A percentile compares a stretch with the other conserved stretches of the same genome.
phyloP scores from a whole-genome alignment of 2,113 vertebrate species.

The Rhombomys opimus region DNA sequence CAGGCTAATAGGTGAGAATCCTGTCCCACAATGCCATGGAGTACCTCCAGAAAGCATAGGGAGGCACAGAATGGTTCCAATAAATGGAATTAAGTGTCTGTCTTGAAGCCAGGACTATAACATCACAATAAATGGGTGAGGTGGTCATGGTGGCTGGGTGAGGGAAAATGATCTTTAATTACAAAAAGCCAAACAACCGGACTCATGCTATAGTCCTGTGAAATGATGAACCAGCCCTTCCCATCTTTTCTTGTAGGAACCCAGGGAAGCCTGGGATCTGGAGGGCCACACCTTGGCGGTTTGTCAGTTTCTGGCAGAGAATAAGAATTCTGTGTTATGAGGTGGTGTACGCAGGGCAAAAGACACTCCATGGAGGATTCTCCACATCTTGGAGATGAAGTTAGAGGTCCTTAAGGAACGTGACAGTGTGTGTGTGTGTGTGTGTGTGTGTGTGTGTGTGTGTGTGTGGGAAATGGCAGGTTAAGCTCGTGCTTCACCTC shows the following conservation, averaged over 20 bases:
- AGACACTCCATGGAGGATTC: background rate
- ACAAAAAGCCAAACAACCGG: background rate
- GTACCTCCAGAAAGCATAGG: fast-evolving
- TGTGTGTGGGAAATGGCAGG: no score
- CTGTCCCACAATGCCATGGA: fast-evolving
- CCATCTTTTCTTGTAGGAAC: fast-evolving
- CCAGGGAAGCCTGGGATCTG: background rate
- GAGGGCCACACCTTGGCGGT: fast-evolving
- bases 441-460: background rate
- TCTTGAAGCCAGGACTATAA: no score
- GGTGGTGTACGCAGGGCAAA: fast-evolving
- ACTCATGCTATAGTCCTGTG: fast-evolving
- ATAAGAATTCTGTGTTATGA: fast-evolving
- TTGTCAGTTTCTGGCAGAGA: background rate
- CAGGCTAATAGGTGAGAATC: fast-evolving
- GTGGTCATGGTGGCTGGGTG: fast-evolving
- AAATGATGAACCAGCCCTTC: fast-evolving
- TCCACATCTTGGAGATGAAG: background rate
- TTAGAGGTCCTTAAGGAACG: background rate
- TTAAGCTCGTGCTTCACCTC: background rate
- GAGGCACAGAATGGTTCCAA: fast-evolving
- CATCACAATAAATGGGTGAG: background rate
- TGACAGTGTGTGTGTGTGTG: background rate
- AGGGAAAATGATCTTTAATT: background rate
- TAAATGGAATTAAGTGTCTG: background rate